Evolutionary conservation across 2,888 invertebrate genomes (phyloP), one percentile per base, ranked within the genome.

Genomic region (Minunthozetes semirufus): DNA sequence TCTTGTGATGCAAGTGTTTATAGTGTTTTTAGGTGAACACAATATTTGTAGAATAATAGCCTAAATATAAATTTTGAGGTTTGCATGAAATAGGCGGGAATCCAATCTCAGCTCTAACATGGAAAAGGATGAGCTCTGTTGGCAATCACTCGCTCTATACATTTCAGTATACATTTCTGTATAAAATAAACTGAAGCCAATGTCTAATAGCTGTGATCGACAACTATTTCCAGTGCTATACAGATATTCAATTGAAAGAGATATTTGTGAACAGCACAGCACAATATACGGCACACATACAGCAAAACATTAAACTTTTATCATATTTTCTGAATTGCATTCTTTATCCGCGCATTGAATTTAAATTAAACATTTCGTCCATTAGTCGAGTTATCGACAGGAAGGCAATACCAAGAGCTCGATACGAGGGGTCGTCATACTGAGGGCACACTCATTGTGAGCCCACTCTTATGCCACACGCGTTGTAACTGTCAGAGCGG

Each of bases 1-100:
- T 68, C 68, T 68, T 68, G 68, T 68, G 68, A 68, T 68, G 68
- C 68, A 68, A 68, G 68, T 68, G 68, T 68, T 68, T 68, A 68
- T 68, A 68, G 68, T 68, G 68, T 59, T 68, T 68, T 46, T 68
- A 56, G 29, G 72, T 72, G 50, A 50, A 72, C 71, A 66, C 68
- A 68, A 68, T 68, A 46, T 68, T 46, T 68, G 42, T 42, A 22
- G 68, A 68, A 68, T 68, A 68, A 68, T 68, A 68, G 68, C 68
- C 68, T 50, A 53, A 50, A 72, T 72, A 72, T 56, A 50, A 72
- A 72, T 72, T 56, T 71, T 19, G 13, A 72, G 38, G 53, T 72
- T 72, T 72, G 72, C 72, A 72, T 25, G 46, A 3, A 72, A 72
- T 9, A 72, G 72, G 72, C 56, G 72, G 72, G 56, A n/a, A 50